phyloP scores from a whole-genome alignment of 2,797 vertebrate species.

The Champsocephalus gunnari region DNA sequence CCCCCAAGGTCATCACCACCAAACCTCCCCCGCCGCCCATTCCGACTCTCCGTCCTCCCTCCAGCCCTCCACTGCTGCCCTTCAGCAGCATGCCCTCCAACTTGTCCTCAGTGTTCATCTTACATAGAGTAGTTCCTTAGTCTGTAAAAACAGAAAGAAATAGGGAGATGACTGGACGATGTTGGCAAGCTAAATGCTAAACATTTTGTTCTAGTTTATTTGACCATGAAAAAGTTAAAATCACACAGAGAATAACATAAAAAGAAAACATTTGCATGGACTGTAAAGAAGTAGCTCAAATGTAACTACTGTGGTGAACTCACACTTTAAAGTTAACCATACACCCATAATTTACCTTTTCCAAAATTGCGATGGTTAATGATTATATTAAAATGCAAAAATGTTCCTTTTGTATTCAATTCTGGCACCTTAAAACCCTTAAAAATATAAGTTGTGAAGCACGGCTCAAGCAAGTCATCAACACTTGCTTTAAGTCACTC shows the following conservation, averaged over 20 bases:
- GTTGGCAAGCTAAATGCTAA: neutral
- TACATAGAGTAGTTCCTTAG: constrained; percentile 73
- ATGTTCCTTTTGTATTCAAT: neutral
- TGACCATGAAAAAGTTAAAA: neutral
- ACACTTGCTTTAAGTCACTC: neutral
- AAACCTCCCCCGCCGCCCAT: constrained; percentile 75
- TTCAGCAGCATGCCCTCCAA: constrained; percentile 97
- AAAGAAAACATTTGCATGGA: neutral
- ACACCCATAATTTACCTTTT: neutral
- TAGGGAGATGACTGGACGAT: neutral
- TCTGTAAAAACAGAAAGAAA: constrained; percentile 35
- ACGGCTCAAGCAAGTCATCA: neutral
- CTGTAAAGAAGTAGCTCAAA: neutral
- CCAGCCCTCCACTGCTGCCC: constrained; percentile 91
- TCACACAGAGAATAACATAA: neutral
- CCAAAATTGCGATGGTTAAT: neutral
- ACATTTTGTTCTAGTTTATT: neutral
- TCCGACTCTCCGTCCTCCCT: constrained; percentile 79
- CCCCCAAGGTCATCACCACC: constrained; percentile 91
- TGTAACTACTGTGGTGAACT: neutral
- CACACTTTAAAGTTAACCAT: neutral
- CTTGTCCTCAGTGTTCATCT: constrained; percentile 98
- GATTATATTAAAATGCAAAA: neutral
- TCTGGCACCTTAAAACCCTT: neutral
- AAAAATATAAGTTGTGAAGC: neutral